Base-by-base conservation (phyloP, 2,797 vertebrate genomes). In the Phataginus tricuspis region DNA sequence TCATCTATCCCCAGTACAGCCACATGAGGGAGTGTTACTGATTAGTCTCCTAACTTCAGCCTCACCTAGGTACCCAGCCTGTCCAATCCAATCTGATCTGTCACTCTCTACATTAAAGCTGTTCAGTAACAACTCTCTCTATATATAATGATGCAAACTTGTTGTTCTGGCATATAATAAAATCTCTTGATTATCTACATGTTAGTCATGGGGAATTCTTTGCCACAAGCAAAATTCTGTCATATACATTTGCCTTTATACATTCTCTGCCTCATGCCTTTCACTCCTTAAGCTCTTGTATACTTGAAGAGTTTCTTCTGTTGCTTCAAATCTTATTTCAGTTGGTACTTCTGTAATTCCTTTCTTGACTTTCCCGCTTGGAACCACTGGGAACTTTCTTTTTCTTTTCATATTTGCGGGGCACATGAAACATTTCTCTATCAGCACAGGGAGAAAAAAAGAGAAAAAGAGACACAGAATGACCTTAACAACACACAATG, bases 241-340 rank as follows among this genome's bases (percentile, higher is more conserved):
- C 15, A 8, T 42, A 15, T 3, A 37, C 37, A n/a, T 45, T 91
- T 90, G 8, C 16, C n/a, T 90, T 80, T 68, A 49, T 8, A 49
- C 55, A 25, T 27, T 18, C 3, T 57, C 1, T 29, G 12, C 23
- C 25, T 85, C 90, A 72, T 82, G 25, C 51, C 12, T 72, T 75
- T 88, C 25, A 29, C 2, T 45, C n/a, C 88, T 91, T 71, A 64
- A 79, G 92, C 15, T 53, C 16, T 59, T 78, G 13, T 64, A 0
- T 29, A 55, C 2, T 77, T 86, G 68, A 91, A 74, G 45, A 25
- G 18, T 64, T 78, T 87, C 45, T 80, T n/a, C 29, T 37, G 0
- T 92, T 69, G 79, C 37, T 94, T 75, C 42, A 74, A 63, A 78
- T 68, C 31, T 61, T 77, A 49, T 64, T 83, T 72, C 27, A 80